Evolutionary conservation across 1,140 invertebrate species (phyloP), one percentile per base, ranked within the genome.

Genomic region (Achroia grisella): DNA sequence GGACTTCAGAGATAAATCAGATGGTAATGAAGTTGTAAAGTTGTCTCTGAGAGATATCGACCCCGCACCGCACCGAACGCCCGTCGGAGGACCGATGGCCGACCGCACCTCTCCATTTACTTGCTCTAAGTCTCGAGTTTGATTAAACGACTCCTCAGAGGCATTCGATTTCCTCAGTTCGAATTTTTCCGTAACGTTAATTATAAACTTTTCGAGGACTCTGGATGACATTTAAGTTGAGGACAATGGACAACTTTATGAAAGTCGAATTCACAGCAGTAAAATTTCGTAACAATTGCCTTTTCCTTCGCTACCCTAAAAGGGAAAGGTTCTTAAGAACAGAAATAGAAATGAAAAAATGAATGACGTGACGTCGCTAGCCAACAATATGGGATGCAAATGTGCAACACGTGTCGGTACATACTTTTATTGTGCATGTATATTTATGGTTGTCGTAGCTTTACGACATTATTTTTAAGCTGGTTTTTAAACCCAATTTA

Each of bases 171-270:
- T 65, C 48, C 53, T 45, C 37, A 29, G 40, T 42, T 36, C 11
- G 44, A 57, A 65, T 68, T 71, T 66, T 74, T 77, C 54, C 47
- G 45, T 59, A 53, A 65, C 66, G 63, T 74, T 71, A 71, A 73
- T 76, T 76, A 71, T 69, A 76, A 73, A 70, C 62, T 75, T 73
- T 63, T 41, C 42, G 53, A 58, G 46, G 52, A 40, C 50, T 42
- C 47, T 13, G 53, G 42, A 49, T 53, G 41, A 52, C 44, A 52
- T 39, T 55, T 48, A 51, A 62, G 52, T 65, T 58, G 53, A 51
- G 54, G 55, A 71, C 68, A 71, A 73, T 64, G 61, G 62, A 52
- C 52, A 58, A 62, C 62, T 73, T 63, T 42, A 44, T 52, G 51
- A 45, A 50, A 35, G 23, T 29, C 48, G 35, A 57, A 56, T 47